Evolutionary conservation across 2,113 vertebrate species (phyloP), one percentile per base, ranked within the genome.

Genomic region (Brachirus orientalis): DNA sequence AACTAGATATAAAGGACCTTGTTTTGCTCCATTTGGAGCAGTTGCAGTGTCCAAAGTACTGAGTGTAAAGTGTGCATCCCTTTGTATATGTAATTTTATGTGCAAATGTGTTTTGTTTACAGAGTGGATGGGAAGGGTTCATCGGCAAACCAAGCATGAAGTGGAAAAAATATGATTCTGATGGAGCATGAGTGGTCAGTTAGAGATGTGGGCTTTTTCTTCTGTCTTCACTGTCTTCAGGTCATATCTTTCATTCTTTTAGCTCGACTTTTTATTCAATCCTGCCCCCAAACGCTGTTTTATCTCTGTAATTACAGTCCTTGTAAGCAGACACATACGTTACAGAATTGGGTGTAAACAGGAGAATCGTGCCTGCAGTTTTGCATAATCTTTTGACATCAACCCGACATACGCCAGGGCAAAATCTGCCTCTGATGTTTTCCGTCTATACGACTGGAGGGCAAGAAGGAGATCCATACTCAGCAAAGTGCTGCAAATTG

Each of bases 71-170:
- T 68, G 22, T 75, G 80, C 83, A 88, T 91, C 88, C 86, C 79
- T 48, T 89, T 83, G 77, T 84, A 85, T 90, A 88, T 79, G 86
- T 82, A 90, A 90, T 93, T 90, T 84, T 89, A 86, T 85, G 88
- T 88, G 88, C 90, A 92, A 93, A 93, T 92, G 89, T 91, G 88
- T 89, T 91, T 91, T 92, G 89, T 93, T 92, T 93, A 90, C 84
- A 84, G 88, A 72, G 12, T 8, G 20, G 68, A 82, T 72, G 58
- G 86, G 79, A 81, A 74, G 75, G 84, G 79, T 90, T 89, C 72
- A 89, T 85, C 76, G 89, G 86, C 80, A 92, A 93, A 89, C 89
- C 90, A 91, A 89, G 90, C 92, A 89, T 92, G 91, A 93, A 92
- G 91, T 93, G 91, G 90, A 92, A 93, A 89, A 90, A 92, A 93